A percentile compares a stretch with the other conserved stretches of the same genome.
Evolutionary conservation across 2,888 invertebrate species (phyloP).

Genomic region (Pediacus dermestoides): DNA sequence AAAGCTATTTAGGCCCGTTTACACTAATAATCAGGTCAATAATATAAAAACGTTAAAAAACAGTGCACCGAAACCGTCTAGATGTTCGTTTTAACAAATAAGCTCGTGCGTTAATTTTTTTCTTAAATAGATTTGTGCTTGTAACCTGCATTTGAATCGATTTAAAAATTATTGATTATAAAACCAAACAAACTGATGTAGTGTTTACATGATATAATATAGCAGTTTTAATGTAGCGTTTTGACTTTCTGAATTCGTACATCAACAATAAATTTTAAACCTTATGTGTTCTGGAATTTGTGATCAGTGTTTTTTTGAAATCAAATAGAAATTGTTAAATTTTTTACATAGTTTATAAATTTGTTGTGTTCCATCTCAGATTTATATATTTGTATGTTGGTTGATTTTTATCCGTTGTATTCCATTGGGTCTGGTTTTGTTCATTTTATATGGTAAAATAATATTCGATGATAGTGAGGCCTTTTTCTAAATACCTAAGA

Average conservation of each 20-base stretch:
- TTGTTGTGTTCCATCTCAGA: slow-evolving; percentile 25
- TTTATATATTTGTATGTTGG: slow-evolving; percentile 15
- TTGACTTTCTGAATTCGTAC: slow-evolving; percentile 14
- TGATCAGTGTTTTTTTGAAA: slow-evolving; percentile 38
- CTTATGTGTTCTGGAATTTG: slow-evolving; percentile 45
- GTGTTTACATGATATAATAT: slow-evolving; percentile 28
- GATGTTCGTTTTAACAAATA: too few relatives aligned
- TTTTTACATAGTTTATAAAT: slow-evolving; percentile 31
- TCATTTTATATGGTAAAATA: neutral
- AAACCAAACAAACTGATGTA: slow-evolving; percentile 26
- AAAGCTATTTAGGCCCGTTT: slow-evolving; percentile 23
- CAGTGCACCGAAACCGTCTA: too few relatives aligned
- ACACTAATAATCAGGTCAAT: slow-evolving; percentile 26
- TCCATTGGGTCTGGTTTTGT: slow-evolving; percentile 1
- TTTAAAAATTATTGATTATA: slow-evolving; percentile 45
- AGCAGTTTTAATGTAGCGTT: slow-evolving; percentile 5
- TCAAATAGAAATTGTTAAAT: slow-evolving; percentile 26
- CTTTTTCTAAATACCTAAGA: slow-evolving; percentile 19
- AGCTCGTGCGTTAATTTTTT: slow-evolving; percentile 14
- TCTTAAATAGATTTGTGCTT: slow-evolving; percentile 6
- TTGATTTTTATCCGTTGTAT: neutral
- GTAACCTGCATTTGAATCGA: slow-evolving; percentile 40
- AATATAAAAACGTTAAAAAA: too few relatives aligned
- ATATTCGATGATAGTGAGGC: slow-evolving; percentile 23
- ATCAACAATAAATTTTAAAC: slow-evolving; percentile 31